These are phyloP conservation scores for Tetrax tetrax DNA, from an alignment of 2,113 vertebrate species.

Conservation along the genomic window DNA sequence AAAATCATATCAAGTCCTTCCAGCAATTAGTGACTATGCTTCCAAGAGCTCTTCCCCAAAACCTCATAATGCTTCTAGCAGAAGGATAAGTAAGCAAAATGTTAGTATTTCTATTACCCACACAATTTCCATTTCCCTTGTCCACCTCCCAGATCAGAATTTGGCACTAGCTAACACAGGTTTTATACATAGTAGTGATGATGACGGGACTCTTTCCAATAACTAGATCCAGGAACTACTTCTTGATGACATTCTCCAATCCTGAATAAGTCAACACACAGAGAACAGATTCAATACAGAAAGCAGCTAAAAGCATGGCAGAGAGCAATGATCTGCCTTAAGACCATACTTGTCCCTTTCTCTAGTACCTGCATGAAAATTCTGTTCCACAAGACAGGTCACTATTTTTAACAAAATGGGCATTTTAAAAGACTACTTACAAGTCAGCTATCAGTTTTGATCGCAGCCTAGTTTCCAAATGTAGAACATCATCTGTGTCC, in stretches of 20 bases:
- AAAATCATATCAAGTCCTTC: neutral
- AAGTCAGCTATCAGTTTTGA: neutral
- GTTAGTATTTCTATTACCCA: neutral
- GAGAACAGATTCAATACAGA: neutral
- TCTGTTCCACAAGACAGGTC: neutral
- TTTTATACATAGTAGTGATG: neutral
- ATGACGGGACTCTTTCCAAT: neutral
- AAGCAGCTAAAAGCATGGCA: neutral
- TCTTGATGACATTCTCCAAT: neutral
- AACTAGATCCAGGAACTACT: neutral
- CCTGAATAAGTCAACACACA: neutral
- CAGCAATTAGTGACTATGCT: neutral
- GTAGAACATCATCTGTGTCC: neutral
- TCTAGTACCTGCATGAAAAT: neutral
- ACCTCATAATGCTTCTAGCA: neutral
- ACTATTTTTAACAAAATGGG: neutral
- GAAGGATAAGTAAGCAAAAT: neutral
- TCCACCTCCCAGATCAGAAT: neutral
- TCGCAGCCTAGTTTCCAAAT: neutral
- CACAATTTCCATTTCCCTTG: neutral
- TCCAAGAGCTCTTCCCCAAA: neutral
- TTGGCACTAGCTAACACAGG: neutral
- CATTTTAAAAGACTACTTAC: neutral
- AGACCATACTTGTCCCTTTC: neutral
- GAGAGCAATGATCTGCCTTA: neutral